phyloP scores from a whole-genome alignment of 2,113 vertebrate species.

The Plecotus auritus region DNA sequence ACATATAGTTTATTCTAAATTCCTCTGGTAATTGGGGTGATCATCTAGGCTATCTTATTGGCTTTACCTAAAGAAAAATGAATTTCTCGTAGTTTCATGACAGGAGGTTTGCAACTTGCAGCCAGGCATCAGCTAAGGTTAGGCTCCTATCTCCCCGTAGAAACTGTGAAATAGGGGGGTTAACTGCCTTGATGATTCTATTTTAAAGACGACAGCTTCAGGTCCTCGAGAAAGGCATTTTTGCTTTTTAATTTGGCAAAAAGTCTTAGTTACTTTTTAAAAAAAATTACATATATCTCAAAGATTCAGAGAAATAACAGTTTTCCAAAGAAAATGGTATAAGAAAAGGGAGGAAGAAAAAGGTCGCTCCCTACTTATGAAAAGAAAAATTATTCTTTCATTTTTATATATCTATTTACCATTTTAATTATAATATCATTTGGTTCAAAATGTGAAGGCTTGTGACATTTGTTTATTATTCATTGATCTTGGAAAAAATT shows the following conservation, averaged over 20 bases:
- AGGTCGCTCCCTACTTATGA: not conserved
- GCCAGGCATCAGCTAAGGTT: not conserved
- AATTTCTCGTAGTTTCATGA: not conserved
- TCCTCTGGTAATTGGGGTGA: not conserved
- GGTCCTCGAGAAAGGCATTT: not conserved
- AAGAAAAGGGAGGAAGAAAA: not conserved
- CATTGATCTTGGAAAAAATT: not conserved
- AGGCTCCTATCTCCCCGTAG: not conserved
- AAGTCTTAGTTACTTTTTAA: not conserved
- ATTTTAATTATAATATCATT: not conserved
- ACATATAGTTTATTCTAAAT: not conserved
- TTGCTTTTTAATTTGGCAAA: not conserved
- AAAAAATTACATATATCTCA: not conserved
- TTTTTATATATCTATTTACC: not conserved
- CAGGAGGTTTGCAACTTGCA: not conserved
- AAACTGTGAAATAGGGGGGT: not conserved
- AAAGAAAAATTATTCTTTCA: not conserved
- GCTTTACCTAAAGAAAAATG: not conserved
- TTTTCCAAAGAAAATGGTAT: not conserved
- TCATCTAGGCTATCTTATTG: not conserved
- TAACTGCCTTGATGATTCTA: not conserved
- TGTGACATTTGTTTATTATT: slow-evolving; percentile 5
- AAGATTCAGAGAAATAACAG: not conserved
- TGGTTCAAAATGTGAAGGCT: not conserved
- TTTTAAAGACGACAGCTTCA: not conserved